These are phyloP conservation scores for Dione juno DNA, from an alignment of 2,888 invertebrate genomes.

Conservation along the genomic window DNA sequence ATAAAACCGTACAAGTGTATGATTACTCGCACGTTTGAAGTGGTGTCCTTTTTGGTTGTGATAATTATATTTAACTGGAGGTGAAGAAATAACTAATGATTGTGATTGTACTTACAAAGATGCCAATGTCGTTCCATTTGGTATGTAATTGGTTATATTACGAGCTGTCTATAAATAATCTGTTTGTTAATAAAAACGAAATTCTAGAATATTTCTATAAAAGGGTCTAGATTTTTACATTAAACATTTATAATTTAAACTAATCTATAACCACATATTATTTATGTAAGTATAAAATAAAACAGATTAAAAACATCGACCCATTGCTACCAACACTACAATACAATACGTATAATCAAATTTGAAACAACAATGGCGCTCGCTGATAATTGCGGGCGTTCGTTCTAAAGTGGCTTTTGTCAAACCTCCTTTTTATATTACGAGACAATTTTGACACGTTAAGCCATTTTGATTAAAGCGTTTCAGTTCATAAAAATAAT, in stretches of 20 bases:
- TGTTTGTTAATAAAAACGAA: too few species aligned
- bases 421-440: conserved; percentile 54
- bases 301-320: conserved; percentile 33
- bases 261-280: too few species aligned
- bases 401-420: conserved; percentile 70
- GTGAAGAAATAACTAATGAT: conserved; percentile 33
- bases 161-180: background rate
- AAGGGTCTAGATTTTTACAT: too few species aligned
- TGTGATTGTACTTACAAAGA: conserved; percentile 32
- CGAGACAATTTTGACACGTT: conserved; percentile 39
- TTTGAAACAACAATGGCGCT: conserved; percentile 75
- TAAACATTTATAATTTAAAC: too few species aligned
- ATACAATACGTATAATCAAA: conserved; percentile 63
- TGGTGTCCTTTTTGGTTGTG: conserved; percentile 29
- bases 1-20: conserved; percentile 45
- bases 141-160: conserved; percentile 18
- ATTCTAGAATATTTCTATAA: too few species aligned
- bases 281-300: too few species aligned
- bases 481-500: conserved; percentile 78
- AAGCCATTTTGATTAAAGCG: conserved; percentile 66
- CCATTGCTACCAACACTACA: conserved; percentile 62
- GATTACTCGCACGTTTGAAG: conserved; percentile 41
- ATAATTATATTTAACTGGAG: conserved; percentile 33
- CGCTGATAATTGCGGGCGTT: conserved; percentile 74
- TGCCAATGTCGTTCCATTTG: conserved; percentile 23